Conservation (phyloP, 1,140 invertebrate species). For the Macrobrachium nipponense region DNA sequence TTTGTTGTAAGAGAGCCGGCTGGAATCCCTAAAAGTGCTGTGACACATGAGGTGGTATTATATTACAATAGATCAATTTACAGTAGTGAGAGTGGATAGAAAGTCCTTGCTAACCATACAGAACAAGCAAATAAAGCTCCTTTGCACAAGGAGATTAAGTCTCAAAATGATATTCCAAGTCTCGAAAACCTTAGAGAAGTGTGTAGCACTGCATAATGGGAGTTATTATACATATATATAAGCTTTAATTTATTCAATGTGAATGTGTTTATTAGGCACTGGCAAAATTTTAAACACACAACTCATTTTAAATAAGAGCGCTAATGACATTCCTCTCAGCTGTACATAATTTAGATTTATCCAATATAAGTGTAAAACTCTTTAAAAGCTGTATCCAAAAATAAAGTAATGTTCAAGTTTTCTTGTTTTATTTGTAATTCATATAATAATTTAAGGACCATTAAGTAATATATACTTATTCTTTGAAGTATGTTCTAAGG, state of each 20-base stretch:
- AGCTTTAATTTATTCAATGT: constrained; percentile 24
- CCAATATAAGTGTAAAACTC: constrained; percentile 23
- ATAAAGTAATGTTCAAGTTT: constrained; percentile 27
- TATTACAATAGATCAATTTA: constrained; percentile 39
- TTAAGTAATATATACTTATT: background rate
- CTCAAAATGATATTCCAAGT: background rate
- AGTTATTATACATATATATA: background rate
- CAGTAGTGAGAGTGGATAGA: constrained; percentile 1
- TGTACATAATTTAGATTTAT: constrained; percentile 44
- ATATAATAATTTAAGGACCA: background rate
- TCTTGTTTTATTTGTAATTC: constrained; percentile 5
- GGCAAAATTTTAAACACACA: constrained; percentile 29
- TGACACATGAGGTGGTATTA: background rate
- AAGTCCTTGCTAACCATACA: constrained; percentile 4
- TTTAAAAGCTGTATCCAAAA: constrained; percentile 50
- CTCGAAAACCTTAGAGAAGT: background rate
- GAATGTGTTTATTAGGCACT: constrained; percentile 15
- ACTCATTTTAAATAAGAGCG: constrained; percentile 25
- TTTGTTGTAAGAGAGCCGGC: too few relatives aligned
- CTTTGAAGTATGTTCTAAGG: background rate
- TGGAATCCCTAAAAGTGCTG: constrained; percentile 30
- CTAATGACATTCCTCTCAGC: constrained; percentile 50
- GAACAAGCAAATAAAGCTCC: constrained; percentile 2
- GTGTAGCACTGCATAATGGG: background rate
- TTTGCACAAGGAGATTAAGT: background rate